These are phyloP conservation scores for Campaea margaritaria DNA, from an alignment of 2,888 invertebrate species.

Conservation along the genomic window DNA sequence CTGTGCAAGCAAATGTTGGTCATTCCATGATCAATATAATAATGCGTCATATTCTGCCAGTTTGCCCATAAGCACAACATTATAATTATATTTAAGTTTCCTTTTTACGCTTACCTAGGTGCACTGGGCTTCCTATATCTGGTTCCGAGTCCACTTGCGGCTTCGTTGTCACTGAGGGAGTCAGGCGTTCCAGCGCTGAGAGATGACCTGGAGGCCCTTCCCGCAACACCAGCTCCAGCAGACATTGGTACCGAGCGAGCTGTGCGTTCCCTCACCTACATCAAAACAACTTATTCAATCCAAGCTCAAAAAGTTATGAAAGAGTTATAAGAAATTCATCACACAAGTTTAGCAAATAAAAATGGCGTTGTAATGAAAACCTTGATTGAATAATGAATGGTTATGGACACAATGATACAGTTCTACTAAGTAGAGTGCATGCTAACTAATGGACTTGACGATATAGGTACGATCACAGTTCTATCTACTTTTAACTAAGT, in stretches of 20 bases:
- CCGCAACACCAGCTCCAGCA: conserved; percentile 73
- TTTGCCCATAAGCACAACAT: too few species aligned
- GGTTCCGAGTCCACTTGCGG: conserved; percentile 88
- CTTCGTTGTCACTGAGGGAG: conserved; percentile 94
- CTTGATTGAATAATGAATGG: conserved; percentile 30
- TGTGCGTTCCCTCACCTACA: conserved; percentile 96
- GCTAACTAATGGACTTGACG: conserved; percentile 66
- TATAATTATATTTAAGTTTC: too few species aligned
- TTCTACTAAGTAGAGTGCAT: conserved; percentile 52
- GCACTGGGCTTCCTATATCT: conserved; percentile 89
- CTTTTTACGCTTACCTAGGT: conserved; percentile 62
- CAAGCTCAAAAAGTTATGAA: neutral
- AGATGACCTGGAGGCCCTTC: conserved; percentile 90
- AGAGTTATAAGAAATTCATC: neutral
- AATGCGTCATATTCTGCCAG: too few species aligned
- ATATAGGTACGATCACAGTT: conserved; percentile 52
- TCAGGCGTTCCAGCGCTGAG: conserved; percentile 95
- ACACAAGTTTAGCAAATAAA: conserved; percentile 15
- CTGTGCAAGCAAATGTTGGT: conserved; percentile 60
- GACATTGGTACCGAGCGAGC: conserved; percentile 96
- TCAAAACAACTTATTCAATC: conserved; percentile 27
- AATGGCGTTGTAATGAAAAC: conserved; percentile 3
- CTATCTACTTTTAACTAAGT: conserved; percentile 57
- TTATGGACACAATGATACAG: neutral
- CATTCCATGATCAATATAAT: neutral